Base-by-base conservation (phyloP, 2,888 invertebrate genomes). In the Cataglyphis cursor region DNA sequence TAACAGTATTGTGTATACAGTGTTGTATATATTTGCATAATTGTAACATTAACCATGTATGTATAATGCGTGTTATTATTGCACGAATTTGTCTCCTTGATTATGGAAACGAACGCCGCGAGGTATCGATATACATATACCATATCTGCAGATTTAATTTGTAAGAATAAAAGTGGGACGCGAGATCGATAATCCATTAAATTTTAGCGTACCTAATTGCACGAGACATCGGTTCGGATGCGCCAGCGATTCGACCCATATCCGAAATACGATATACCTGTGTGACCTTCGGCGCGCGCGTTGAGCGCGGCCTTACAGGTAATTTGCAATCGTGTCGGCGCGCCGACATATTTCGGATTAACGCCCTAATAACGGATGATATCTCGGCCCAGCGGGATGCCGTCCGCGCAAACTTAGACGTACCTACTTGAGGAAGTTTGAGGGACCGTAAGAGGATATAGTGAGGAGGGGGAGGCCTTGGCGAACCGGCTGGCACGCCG, bases 311-410 rank as follows among this genome's bases (percentile, higher is more conserved):
- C 85, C 87, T 88, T 87, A 88, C 78, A 88, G 88, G 89, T 91
- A 92, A 91, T 92, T 91, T 90, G 90, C 90, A 91, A 91, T 89
- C 88, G 89, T 88, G 89, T 88, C 86, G 85, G 85, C 89, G 86
- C 85, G 86, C 89, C 87, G 90, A 90, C 90, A 88, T 92, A 92
- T 92, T 92, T 91, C 88, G 89, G 92, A 93, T 93, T 92, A 93
- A 93, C 90, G 85, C 89, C 85, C 90, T 93, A 93, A 93, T 92
- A 93, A 92, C 90, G 91, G 91, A 93, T 92, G 93, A 93, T 93
- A 93, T 92, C 93, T 92, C 84, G 83, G 86, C 86, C 91, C 91
- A 68, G 83, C 86, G 90, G 91, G 93, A 91, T 90, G 88, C 85
- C 87, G 89, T 89, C 90, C 90, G 87, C 87, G 91, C 90, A 91